Base-by-base conservation (phyloP, 2,888 invertebrate genomes). In the Colostygia pectinataria region DNA sequence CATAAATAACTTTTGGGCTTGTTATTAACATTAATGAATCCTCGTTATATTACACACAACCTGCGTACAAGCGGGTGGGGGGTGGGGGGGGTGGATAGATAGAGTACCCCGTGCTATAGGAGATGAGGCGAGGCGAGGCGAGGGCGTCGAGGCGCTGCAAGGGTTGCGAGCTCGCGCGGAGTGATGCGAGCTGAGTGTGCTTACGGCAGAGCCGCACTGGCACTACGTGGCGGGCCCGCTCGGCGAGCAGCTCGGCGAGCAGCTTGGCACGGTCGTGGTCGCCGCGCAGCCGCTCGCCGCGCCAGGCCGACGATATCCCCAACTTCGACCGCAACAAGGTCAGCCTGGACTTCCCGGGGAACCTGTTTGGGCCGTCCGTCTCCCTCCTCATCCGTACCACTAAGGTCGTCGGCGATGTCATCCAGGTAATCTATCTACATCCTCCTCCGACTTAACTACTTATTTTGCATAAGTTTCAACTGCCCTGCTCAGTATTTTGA, bases 321-420 rank as follows among this genome's bases (percentile, higher is more conserved):
- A 91, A 84, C 59, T 92, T 93, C 83, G 92, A 92, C 77, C 87
- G 93, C 66, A 90, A 91, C 86, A 91, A 91, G 66, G 94, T 94
- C 55, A 92, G 92, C 66, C 86, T 94, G 74, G 93, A 94, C 61
- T 80, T 94, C 65, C 94, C 94, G 53, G 91, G 92, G 53, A 87
- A 82, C 71, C 84, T 93, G 63, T 93, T 94, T 78, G 94, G 94
- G 38, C 91, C 92, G 8, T 93, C 93, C 71, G 94, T 94, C 76
- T 92, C 91, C 48, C 84, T 94, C 37, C 87, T 94, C 60, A 94
- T 93, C 65, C 91, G 91, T 60, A 83, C 93, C 64, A 94, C 94
- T 76, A 93, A 92, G 71, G 80, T 93, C 55, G 76, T 93, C 64
- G 93, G 93, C 25, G 93, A 92, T 66, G 91, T 93, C 49, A 92